A percentile compares a stretch with the other conserved stretches of the same genome.
These are phyloP conservation scores for Camponotus vicinus DNA, from an alignment of 1,140 invertebrate species.

Conservation along the genomic window DNA sequence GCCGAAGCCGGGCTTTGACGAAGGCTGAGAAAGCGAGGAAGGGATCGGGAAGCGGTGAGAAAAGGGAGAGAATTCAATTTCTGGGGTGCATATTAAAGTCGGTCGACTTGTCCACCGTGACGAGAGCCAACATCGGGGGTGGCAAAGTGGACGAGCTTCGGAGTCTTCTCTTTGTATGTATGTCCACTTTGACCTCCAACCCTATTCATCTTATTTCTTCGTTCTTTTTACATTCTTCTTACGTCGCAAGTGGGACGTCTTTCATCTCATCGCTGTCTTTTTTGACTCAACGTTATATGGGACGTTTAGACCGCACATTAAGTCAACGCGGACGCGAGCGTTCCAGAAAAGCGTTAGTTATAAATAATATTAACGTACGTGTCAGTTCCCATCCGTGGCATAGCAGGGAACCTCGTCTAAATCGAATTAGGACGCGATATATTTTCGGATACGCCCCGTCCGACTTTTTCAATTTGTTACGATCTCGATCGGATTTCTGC, in stretches of 20 bases:
- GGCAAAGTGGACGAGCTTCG: conserved; percentile 66
- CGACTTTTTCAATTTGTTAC: conserved; percentile 67
- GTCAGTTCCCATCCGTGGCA: too few relatives aligned
- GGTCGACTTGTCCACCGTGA: conserved; percentile 75
- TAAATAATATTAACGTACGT: conserved; percentile 44
- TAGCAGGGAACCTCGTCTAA: conserved; percentile 11
- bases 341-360: conserved; percentile 35
- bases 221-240: conserved; percentile 47
- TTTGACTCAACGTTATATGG: conserved; percentile 37
- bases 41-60: conserved; percentile 18
- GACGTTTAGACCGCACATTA: conserved; percentile 23
- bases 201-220: conserved; percentile 35
- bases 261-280: conserved; percentile 58
- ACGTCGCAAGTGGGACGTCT: conserved; percentile 61
- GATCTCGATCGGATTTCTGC: conserved; percentile 64
- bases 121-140: conserved; percentile 56
- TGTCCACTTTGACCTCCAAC: conserved; percentile 47
- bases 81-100: conserved; percentile 82
- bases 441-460: conserved; percentile 37
- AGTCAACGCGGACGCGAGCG: background rate
- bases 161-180: conserved; percentile 69
- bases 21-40: conserved; percentile 13
- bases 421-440: conserved; percentile 48
- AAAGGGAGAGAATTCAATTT: conserved; percentile 79
- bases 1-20: conserved; percentile 57